phyloP scores from a whole-genome alignment of 2,113 vertebrate species.

The Hippocampus comes region DNA sequence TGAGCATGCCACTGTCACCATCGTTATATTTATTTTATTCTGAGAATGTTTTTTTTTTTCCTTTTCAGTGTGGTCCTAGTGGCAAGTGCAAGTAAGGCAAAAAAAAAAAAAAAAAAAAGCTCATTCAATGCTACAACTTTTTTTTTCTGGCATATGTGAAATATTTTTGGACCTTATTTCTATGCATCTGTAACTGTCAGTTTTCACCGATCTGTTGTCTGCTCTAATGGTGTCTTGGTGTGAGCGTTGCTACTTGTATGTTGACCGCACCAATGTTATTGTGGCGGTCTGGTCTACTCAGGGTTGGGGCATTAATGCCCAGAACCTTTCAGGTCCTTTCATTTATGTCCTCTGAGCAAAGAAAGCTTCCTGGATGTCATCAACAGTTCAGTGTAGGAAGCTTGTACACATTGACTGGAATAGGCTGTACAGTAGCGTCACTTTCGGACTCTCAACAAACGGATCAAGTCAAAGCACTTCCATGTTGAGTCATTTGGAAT shows the following conservation, averaged over 20 bases:
- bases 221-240: not conserved
- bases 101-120: not conserved
- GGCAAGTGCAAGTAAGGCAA: not conserved
- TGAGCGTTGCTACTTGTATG: constrained; percentile 4
- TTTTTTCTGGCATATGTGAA: not conserved
- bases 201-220: not conserved
- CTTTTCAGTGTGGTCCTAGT: not conserved
- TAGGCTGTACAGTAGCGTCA: not conserved
- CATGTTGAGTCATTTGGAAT: not conserved
- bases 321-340: constrained; percentile 37
- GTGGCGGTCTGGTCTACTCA: constrained; percentile 30
- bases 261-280: constrained; percentile 20
- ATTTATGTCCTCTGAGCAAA: constrained; percentile 28
- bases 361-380: constrained; percentile 19
- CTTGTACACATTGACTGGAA: constrained; percentile 1
- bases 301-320: constrained; percentile 42
- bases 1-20: not conserved
- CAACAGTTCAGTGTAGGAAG: constrained; percentile 14
- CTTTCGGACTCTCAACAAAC: not conserved
- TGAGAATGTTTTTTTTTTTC: not conserved
- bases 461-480: not conserved
- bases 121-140: not conserved
- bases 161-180: not conserved
- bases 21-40: not conserved
- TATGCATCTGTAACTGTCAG: not conserved